A percentile compares a stretch with the other conserved stretches of the same genome.
Evolutionary conservation across 1,140 invertebrate species (phyloP).

Genomic region (Laodelphax striatellus): DNA sequence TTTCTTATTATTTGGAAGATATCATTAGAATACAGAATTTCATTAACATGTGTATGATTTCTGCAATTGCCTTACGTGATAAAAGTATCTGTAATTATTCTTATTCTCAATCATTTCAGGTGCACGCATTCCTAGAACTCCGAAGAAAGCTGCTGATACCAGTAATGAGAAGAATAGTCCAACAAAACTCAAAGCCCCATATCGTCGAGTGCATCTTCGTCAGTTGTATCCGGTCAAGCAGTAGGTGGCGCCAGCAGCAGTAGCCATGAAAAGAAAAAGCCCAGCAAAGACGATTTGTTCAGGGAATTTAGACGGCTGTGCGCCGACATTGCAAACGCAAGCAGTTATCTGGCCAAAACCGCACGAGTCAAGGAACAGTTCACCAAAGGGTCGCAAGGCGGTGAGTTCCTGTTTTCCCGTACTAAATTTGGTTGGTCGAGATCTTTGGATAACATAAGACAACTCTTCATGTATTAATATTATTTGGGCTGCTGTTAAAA

Average conservation of each 20-base stretch:
- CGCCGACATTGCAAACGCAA: conserved; percentile 57
- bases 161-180: conserved; percentile 1
- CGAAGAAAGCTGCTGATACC: conserved; percentile 18
- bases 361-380: conserved; percentile 58
- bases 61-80: not conserved
- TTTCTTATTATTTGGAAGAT: no score
- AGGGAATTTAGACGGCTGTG: conserved; percentile 67
- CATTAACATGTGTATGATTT: no score
- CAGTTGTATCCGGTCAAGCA: not conserved
- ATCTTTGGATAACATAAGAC: no score
- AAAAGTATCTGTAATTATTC: not conserved
- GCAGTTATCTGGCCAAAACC: conserved; percentile 75
- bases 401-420: conserved; percentile 27
- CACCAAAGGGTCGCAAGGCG: conserved; percentile 46
- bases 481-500: no score
- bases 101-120: not conserved
- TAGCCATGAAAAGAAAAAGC: conserved; percentile 6
- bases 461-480: no score
- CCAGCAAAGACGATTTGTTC: conserved; percentile 56
- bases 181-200: conserved; percentile 8
- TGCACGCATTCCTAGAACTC: conserved; percentile 1
- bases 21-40: no score
- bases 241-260: conserved; percentile 7
- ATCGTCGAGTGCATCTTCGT: conserved; percentile 5
- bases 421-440: no score